Evolutionary conservation across 2,113 vertebrate species (phyloP).

Genomic region (Thymallus thymallus): DNA sequence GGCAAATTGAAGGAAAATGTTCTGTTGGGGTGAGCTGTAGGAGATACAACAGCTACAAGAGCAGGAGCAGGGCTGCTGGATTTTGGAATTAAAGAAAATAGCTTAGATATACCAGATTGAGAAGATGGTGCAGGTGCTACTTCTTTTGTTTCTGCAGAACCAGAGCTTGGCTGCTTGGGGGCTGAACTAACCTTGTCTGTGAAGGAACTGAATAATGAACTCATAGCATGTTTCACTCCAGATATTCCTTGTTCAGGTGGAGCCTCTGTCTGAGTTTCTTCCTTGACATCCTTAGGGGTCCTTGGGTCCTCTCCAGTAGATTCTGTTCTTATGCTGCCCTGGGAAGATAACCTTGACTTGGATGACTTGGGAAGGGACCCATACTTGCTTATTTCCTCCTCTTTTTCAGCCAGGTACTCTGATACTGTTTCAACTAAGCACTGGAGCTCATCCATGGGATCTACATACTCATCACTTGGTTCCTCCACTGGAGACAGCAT

Average conservation of each 20-base stretch:
- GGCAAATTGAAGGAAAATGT: constrained; percentile 60
- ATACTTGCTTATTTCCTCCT: constrained; percentile 93
- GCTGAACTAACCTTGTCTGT: constrained; percentile 81
- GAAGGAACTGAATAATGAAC: constrained; percentile 82
- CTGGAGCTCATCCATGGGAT: constrained; percentile 91
- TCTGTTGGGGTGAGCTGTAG: constrained; percentile 55
- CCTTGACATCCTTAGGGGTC: constrained; percentile 51
- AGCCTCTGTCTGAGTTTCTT: constrained; percentile 45
- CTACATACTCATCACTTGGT: constrained; percentile 80
- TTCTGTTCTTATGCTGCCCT: constrained; percentile 60
- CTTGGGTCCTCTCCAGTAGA: constrained; percentile 66
- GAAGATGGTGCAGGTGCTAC: constrained; percentile 53
- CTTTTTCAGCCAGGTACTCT: constrained; percentile 95
- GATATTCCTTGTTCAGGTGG: constrained; percentile 67
- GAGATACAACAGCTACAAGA: constrained; percentile 69
- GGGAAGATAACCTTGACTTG: constrained; percentile 69
- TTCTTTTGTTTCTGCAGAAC: constrained; percentile 74
- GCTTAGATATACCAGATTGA: constrained; percentile 70
- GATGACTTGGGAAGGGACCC: constrained; percentile 78
- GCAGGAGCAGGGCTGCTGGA: constrained; percentile 45
- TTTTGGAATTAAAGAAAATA: constrained; percentile 72
- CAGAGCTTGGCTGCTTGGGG: constrained; percentile 73
- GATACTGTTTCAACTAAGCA: constrained; percentile 94
- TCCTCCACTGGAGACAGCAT: constrained; percentile 80
- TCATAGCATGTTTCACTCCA: constrained; percentile 82